These are phyloP conservation scores for Pseudorhombus dupliciocellatus DNA, from an alignment of 2,113 vertebrate species.

Conservation along the genomic window DNA sequence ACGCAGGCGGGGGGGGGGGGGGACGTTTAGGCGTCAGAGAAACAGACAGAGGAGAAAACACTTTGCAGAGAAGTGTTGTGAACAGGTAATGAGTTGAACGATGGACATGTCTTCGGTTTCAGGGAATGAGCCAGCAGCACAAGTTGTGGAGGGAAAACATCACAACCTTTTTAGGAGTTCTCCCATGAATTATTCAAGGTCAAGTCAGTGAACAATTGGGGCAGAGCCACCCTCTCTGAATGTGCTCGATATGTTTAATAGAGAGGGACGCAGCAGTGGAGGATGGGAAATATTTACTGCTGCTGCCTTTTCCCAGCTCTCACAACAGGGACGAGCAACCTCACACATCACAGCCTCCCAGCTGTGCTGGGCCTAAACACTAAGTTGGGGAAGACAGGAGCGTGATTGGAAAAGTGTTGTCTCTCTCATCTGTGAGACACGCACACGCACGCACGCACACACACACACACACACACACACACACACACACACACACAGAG, in stretches of 20 bases:
- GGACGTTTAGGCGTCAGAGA: background rate
- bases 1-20: slow-evolving; percentile 6
- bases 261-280: background rate
- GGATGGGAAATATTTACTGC: background rate
- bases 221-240: slow-evolving; percentile 55
- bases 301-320: slow-evolving; percentile 10
- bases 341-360: slow-evolving; percentile 27
- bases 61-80: slow-evolving; percentile 5
- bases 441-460: slow-evolving; percentile 12
- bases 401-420: slow-evolving; percentile 37
- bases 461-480: slow-evolving; percentile 12
- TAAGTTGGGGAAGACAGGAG: slow-evolving; percentile 48
- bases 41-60: slow-evolving; percentile 14
- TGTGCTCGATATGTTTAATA: slow-evolving; percentile 60
- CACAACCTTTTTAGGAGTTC: slow-evolving; percentile 64
- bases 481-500: slow-evolving; percentile 21
- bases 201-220: slow-evolving; percentile 72
- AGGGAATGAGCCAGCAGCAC: slow-evolving; percentile 1
- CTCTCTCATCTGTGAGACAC: slow-evolving; percentile 21
- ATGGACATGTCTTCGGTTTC: slow-evolving; percentile 22
- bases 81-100: background rate
- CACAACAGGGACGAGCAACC: slow-evolving; percentile 33
- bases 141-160: slow-evolving; percentile 24
- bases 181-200: slow-evolving; percentile 72
- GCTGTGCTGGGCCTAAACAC: slow-evolving; percentile 2